A percentile compares a stretch with the other conserved stretches of the same genome.
Evolutionary conservation across 2,797 vertebrate species (phyloP).

Genomic region (Halcyon smyrnensis): DNA sequence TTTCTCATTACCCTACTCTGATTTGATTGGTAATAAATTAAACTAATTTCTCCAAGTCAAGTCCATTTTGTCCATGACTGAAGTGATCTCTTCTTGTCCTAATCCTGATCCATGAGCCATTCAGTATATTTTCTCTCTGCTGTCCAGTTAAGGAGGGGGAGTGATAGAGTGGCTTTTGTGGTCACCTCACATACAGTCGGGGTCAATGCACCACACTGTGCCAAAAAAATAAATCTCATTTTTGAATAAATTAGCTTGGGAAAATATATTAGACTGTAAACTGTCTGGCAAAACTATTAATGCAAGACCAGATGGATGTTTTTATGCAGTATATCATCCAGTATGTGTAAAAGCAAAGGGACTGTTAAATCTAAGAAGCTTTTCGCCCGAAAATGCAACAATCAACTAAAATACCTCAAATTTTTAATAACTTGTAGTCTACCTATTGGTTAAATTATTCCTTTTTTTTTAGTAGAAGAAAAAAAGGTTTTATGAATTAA

Average conservation of each 20-base stretch:
- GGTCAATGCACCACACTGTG: neutral
- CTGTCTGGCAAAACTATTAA: neutral
- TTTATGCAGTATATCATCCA: neutral
- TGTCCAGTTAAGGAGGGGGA: neutral
- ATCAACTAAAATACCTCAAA: accelerated
- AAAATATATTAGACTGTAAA: neutral
- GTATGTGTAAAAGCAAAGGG: neutral
- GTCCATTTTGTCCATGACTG: neutral
- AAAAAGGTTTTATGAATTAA: neutral
- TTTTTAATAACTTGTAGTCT: neutral
- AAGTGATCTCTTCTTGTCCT: neutral
- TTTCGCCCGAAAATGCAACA: neutral
- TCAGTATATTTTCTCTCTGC: neutral
- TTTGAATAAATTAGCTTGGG: too few relatives aligned
- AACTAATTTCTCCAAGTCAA: neutral
- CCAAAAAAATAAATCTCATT: neutral
- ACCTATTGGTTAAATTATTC: neutral
- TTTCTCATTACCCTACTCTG: too few relatives aligned
- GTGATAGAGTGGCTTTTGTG: neutral
- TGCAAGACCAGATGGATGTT: neutral
- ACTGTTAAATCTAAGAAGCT: neutral
- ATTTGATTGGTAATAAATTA: neutral
- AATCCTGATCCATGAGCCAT: neutral
- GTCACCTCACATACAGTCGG: too few relatives aligned
- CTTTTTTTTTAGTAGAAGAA: neutral